Conservation (phyloP, 2,888 invertebrate species). For the Agrotis exclamationis region DNA sequence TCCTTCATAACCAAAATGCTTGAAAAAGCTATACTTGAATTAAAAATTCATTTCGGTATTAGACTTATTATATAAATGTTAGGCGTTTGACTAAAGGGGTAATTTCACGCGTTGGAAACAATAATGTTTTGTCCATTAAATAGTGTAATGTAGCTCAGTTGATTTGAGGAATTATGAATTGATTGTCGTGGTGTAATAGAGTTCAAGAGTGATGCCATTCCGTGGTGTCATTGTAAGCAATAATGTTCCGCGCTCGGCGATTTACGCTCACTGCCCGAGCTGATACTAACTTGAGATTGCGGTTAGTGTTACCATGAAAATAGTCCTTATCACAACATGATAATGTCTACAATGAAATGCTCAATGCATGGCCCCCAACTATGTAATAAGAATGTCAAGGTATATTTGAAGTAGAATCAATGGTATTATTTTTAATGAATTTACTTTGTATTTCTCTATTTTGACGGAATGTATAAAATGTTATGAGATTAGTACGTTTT, state of each 20-base stretch:
- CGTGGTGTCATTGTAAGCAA: slow-evolving; percentile 56
- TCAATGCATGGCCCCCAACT: background rate
- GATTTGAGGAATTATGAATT: slow-evolving; percentile 54
- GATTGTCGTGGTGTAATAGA: slow-evolving; percentile 46
- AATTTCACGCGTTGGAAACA: slow-evolving; percentile 56
- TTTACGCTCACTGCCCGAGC: slow-evolving; percentile 75
- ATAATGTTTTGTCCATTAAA: slow-evolving; percentile 65
- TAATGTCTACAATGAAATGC: slow-evolving; percentile 1
- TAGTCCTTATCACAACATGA: slow-evolving; percentile 3
- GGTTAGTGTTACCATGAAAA: slow-evolving; percentile 54
- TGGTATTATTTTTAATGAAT: slow-evolving; percentile 24
- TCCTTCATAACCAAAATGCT: slow-evolving; percentile 57
- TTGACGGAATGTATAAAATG: slow-evolving; percentile 25
- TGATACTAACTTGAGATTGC: slow-evolving; percentile 67
- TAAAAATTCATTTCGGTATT: slow-evolving; percentile 66
- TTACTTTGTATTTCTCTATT: slow-evolving; percentile 38
- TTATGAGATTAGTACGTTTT: slow-evolving; percentile 18
- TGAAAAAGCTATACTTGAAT: slow-evolving; percentile 60
- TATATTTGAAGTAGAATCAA: slow-evolving; percentile 12
- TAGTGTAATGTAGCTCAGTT: slow-evolving; percentile 65
- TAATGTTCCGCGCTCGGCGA: slow-evolving; percentile 68
- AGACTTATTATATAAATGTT: slow-evolving; percentile 66
- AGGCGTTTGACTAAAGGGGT: slow-evolving; percentile 64
- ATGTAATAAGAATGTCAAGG: slow-evolving; percentile 21
- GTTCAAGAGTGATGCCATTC: slow-evolving; percentile 37